phyloP scores from a whole-genome alignment of 2,888 invertebrate genomes.

The Drosophila dives region DNA sequence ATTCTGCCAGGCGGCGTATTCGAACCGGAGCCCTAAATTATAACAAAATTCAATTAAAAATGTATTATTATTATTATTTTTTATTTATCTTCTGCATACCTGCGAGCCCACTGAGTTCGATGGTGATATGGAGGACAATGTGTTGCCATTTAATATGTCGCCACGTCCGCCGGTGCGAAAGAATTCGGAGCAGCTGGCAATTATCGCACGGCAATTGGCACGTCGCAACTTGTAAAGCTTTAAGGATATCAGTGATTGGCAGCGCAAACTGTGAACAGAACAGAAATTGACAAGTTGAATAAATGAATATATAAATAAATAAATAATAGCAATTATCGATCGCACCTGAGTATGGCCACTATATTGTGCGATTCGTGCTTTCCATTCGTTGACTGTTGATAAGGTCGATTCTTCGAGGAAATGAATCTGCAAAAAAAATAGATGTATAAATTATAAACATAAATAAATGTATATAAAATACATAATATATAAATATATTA shows the following conservation, averaged over 20 bases:
- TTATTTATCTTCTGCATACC: conserved; percentile 57
- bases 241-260: conserved; percentile 94
- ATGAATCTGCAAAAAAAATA: conserved; percentile 86
- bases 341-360: conserved; percentile 90
- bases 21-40: conserved; percentile 85
- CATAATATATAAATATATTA: neutral
- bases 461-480: too few relatives aligned
- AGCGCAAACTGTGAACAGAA: conserved; percentile 89
- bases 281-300: neutral
- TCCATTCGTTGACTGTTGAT: conserved; percentile 86
- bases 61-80: conserved; percentile 3
- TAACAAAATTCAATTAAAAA: too few relatives aligned
- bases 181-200: conserved; percentile 91
- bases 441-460: too few relatives aligned
- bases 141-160: conserved; percentile 85
- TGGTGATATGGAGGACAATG: conserved; percentile 94
- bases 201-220: conserved; percentile 91
- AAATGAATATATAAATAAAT: neutral
- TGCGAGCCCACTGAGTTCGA: conserved; percentile 92
- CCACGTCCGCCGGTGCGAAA: conserved; percentile 90
- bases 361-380: conserved; percentile 87
- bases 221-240: conserved; percentile 95
- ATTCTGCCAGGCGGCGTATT: conserved; percentile 85
- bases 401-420: conserved; percentile 89
- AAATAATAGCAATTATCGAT: neutral